phyloP scores from a whole-genome alignment of 1,140 invertebrate species.

The Druon quercuslanigerum region DNA sequence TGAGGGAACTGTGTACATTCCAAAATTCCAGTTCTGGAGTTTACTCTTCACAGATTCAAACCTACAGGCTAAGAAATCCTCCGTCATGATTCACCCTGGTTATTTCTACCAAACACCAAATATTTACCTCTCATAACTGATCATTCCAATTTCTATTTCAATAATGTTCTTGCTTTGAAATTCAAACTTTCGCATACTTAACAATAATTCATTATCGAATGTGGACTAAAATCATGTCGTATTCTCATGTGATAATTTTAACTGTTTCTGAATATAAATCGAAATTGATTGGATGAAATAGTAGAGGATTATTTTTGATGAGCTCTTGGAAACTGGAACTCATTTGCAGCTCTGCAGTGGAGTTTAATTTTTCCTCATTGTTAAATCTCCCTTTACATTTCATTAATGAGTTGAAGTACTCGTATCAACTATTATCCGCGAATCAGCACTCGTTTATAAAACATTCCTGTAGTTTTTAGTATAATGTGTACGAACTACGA shows the following conservation, averaged over 20 bases:
- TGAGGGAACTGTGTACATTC: constrained; percentile 1
- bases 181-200: background rate
- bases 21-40: constrained; percentile 12
- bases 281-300: constrained; percentile 5
- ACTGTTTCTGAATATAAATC: background rate
- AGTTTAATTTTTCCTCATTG: constrained; percentile 10
- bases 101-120: constrained; percentile 7
- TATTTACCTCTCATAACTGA: background rate
- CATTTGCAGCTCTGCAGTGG: background rate
- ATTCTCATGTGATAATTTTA: no score
- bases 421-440: constrained; percentile 16
- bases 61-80: background rate
- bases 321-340: background rate
- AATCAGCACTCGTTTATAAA: constrained; percentile 26
- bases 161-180: background rate
- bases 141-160: background rate
- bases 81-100: background rate
- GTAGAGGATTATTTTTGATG: background rate
- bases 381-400: constrained; percentile 2
- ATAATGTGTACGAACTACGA: background rate
- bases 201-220: no score
- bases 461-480: constrained; percentile 16
- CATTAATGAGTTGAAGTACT: constrained; percentile 15
- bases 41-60: background rate
- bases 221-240: no score